A percentile compares a stretch with the other conserved stretches of the same genome.
phyloP scores from a whole-genome alignment of 2,888 invertebrate genomes.

The Carterocephalus palaemon region DNA sequence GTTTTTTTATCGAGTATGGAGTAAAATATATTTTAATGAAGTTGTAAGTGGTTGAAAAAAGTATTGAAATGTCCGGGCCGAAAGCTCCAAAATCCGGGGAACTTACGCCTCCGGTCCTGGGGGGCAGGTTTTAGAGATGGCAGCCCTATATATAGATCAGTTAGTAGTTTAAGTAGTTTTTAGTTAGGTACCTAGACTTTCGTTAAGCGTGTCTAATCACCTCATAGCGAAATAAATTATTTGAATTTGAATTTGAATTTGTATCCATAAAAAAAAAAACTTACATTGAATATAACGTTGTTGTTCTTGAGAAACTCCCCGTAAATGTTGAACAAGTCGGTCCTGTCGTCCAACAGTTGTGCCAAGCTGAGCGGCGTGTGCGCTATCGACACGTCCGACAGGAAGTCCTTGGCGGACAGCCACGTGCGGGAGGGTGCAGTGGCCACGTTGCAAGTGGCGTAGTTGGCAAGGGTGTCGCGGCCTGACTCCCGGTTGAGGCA shows the following conservation, averaged over 20 bases:
- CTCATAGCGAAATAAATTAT: no score
- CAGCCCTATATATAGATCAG: no score
- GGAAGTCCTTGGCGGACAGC: conserved; percentile 67
- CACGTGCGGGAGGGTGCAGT: conserved; percentile 80
- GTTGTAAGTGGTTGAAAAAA: no score
- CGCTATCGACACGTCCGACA: conserved; percentile 81
- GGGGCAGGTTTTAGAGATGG: no score
- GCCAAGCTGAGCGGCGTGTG: conserved; percentile 81
- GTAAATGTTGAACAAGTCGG: conserved; percentile 82
- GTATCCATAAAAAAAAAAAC: conserved; percentile 36
- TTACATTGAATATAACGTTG: conserved; percentile 70
- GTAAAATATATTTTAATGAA: no score
- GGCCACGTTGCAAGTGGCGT: conserved; percentile 80
- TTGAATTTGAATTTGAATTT: conserved; percentile 1
- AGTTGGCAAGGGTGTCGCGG: conserved; percentile 72
- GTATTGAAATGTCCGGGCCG: no score
- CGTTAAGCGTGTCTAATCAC: no score
- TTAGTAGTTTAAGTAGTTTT: no score
- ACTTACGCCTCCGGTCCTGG: no score
- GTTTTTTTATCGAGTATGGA: no score
- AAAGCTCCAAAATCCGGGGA: no score
- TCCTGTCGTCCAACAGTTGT: conserved; percentile 72
- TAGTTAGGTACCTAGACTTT: no score
- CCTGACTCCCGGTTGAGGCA: conserved; percentile 78
- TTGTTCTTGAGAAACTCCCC: conserved; percentile 77